Conservation (phyloP, 2,113 vertebrate species). For the Burhinus oedicnemus region DNA sequence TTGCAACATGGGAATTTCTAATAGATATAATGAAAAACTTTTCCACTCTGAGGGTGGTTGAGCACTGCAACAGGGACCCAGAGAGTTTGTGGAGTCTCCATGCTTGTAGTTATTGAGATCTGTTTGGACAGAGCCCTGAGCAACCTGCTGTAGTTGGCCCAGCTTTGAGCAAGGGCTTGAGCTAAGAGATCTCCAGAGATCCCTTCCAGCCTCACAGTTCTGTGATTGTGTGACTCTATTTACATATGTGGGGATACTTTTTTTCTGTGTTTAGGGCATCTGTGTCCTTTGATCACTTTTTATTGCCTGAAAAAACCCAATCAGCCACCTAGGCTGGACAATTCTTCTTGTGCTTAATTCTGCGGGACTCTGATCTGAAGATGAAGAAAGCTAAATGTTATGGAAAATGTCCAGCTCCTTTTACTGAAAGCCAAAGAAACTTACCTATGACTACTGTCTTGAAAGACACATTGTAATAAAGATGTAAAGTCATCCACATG, state of each 20-base stretch:
- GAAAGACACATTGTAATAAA: not conserved
- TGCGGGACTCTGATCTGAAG: not conserved
- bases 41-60: not conserved
- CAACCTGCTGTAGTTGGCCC: not conserved
- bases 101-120: not conserved
- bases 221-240: not conserved
- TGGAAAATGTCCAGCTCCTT: not conserved
- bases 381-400: not conserved
- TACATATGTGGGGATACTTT: accelerated
- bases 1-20: not conserved
- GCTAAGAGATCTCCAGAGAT: not conserved
- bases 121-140: not conserved
- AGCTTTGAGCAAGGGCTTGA: not conserved
- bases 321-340: not conserved
- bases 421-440: not conserved
- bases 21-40: not conserved
- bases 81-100: not conserved
- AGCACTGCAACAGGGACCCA: not conserved
- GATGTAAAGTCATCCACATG: not conserved
- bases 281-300: not conserved
- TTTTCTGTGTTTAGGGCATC: not conserved
- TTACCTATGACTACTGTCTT: not conserved
- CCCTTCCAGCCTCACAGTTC: not conserved
- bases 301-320: not conserved
- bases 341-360: not conserved